phyloP scores from a whole-genome alignment of 2,113 vertebrate genomes.

The Hystrix cristata region DNA sequence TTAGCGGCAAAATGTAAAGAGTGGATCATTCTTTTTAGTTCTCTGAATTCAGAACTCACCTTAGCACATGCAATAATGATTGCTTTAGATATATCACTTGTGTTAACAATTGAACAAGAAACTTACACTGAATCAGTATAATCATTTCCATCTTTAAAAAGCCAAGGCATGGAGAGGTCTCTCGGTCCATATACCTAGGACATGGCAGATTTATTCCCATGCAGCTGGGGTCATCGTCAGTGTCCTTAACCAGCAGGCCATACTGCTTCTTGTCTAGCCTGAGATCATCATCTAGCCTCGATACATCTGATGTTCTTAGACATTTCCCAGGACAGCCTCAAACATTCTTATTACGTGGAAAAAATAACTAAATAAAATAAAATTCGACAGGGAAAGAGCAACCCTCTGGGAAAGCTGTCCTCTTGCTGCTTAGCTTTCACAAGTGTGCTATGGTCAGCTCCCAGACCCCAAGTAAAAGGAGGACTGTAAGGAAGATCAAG shows the following conservation, averaged over 20 bases:
- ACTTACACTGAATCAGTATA: neutral
- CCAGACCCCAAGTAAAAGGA: neutral
- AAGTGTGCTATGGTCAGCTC: neutral
- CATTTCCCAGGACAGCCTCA: neutral
- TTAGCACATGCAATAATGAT: neutral
- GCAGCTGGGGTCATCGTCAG: neutral
- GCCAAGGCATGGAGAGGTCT: neutral
- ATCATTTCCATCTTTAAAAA: conserved; percentile 46
- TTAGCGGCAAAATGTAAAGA: neutral
- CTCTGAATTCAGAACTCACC: neutral
- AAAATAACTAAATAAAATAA: neutral
- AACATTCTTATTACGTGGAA: neutral
- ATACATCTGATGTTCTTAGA: neutral
- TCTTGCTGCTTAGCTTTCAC: neutral
- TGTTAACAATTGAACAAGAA: neutral
- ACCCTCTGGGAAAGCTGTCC: neutral
- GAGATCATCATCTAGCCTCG: neutral
- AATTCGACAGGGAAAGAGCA: neutral
- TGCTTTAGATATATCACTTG: neutral
- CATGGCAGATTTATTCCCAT: no score
- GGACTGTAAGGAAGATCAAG: neutral
- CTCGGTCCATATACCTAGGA: neutral
- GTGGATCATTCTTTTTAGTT: neutral
- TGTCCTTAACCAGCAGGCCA: neutral
- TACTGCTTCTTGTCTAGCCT: neutral